These are phyloP conservation scores for Rhynchopsitta pachyrhyncha DNA, from an alignment of 2,113 vertebrate genomes.

Conservation along the genomic window DNA sequence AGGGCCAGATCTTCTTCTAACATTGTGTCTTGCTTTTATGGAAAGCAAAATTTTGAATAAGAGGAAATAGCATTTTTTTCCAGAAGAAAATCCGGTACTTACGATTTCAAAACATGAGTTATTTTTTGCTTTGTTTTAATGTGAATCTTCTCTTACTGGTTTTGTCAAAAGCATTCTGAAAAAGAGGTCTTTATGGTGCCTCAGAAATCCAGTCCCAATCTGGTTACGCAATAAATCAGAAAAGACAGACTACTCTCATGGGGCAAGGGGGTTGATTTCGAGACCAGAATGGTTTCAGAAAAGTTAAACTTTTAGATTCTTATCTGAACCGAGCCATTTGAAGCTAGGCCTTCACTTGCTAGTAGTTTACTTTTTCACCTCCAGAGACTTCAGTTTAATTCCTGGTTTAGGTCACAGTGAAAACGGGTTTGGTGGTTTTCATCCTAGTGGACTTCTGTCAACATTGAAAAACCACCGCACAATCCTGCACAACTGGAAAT, in stretches of 20 bases:
- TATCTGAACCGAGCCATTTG: neutral
- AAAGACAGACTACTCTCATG: neutral
- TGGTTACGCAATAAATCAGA: neutral
- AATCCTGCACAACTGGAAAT: neutral
- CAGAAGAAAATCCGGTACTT: neutral
- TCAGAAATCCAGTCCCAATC: neutral
- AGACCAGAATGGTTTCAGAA: neutral
- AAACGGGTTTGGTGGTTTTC: constrained; percentile 31
- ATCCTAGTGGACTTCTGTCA: constrained; percentile 31
- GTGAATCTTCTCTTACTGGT: neutral
- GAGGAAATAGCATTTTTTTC: neutral
- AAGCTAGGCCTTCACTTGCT: neutral
- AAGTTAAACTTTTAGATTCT: neutral
- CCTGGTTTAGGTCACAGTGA: constrained; percentile 45
- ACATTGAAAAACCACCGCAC: neutral
- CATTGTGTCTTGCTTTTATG: neutral
- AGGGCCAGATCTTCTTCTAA: neutral
- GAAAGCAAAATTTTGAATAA: neutral
- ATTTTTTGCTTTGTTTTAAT: neutral
- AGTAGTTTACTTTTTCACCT: constrained; percentile 24
- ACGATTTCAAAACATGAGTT: neutral
- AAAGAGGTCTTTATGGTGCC: neutral
- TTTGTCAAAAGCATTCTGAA: neutral
- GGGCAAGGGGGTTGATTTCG: neutral
- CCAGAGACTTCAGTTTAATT: constrained; percentile 19